Percentiles rank a stretch among this genome's conserved stretches.
phyloP scores from a whole-genome alignment of 2,797 vertebrate genomes.

The Tragopan temminckii region DNA sequence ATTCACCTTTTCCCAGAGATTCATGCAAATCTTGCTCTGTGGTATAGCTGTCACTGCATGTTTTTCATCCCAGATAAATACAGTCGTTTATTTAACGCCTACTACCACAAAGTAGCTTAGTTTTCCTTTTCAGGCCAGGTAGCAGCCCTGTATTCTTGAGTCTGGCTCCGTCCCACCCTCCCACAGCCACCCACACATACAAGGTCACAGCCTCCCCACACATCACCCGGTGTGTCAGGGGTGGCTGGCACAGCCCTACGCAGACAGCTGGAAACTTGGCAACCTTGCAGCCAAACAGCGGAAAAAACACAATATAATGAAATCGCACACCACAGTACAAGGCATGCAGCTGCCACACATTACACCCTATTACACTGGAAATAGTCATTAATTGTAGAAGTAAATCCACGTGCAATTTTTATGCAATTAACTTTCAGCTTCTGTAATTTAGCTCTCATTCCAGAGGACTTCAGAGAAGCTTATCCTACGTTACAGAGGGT shows the following conservation, averaged over 20 bases:
- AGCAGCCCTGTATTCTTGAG: background rate
- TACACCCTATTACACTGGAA: background rate
- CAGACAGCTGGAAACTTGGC: background rate
- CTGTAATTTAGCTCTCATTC: background rate
- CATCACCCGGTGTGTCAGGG: background rate
- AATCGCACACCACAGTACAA: background rate
- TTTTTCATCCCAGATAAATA: background rate
- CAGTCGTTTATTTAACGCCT: background rate
- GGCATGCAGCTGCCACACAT: background rate
- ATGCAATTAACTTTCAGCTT: background rate
- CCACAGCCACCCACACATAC: accelerated
- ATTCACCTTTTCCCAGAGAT: background rate
- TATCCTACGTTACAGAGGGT: background rate
- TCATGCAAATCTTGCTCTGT: background rate
- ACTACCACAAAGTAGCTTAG: background rate
- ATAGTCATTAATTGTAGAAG: background rate
- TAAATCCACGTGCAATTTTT: background rate
- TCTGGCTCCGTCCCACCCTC: background rate
- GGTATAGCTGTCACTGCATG: background rate
- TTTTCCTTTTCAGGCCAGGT: background rate
- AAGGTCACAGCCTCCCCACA: background rate
- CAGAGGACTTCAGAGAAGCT: background rate
- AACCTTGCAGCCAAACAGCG: background rate
- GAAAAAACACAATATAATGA: conserved; percentile 8
- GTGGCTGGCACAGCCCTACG: background rate